phyloP scores from a whole-genome alignment of 1,140 invertebrate species.

The Macrocentrus cingulum region DNA sequence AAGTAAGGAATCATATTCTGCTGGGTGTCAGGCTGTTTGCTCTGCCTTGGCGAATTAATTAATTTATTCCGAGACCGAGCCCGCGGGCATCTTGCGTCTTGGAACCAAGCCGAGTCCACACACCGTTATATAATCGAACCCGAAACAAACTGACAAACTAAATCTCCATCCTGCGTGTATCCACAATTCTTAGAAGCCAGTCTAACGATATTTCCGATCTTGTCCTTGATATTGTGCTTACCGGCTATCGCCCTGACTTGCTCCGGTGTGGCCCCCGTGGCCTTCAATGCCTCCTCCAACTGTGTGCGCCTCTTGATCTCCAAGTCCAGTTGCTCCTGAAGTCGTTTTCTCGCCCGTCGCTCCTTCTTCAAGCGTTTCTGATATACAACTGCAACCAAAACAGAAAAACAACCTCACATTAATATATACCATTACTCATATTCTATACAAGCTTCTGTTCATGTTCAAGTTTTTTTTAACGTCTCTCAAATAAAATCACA shows the following conservation, averaged over 20 bases:
- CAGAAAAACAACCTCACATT: too few relatives aligned
- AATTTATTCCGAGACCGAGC: constrained; percentile 48
- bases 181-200: too few relatives aligned
- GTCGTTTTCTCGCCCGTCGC: constrained; percentile 74
- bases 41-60: constrained; percentile 49
- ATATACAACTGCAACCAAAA: constrained; percentile 73
- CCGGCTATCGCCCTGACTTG: constrained; percentile 78
- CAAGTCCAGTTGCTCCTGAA: constrained; percentile 81
- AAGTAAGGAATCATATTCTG: constrained; percentile 53
- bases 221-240: constrained; percentile 48
- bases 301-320: constrained; percentile 76
- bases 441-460: too few relatives aligned
- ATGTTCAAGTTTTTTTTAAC: too few relatives aligned
- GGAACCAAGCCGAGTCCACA: neutral
- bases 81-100: constrained; percentile 26
- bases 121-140: neutral
- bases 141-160: neutral
- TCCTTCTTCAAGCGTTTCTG: constrained; percentile 87
- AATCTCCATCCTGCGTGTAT: too few relatives aligned
- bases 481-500: too few relatives aligned
- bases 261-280: constrained; percentile 72
- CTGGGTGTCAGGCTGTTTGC: constrained; percentile 50
- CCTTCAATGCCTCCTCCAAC: constrained; percentile 78
- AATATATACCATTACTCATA: too few relatives aligned
- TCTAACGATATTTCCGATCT: too few relatives aligned